Base-by-base conservation (phyloP, 1,140 invertebrate species). In the Drosophila bocqueti region DNA sequence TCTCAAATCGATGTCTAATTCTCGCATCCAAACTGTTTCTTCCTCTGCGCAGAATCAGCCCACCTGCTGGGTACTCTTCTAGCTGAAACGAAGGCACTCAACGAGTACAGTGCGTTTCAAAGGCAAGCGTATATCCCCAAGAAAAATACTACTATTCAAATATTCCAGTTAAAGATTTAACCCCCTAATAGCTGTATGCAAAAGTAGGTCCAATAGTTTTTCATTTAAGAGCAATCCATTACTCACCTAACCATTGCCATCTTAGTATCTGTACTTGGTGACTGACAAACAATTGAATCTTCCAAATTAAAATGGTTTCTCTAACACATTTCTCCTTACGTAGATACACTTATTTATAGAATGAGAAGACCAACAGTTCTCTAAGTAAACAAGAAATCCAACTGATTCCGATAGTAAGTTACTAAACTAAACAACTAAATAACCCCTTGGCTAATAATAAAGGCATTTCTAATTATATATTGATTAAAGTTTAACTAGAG, bases 1-100 rank as follows among this genome's bases (percentile, higher is more conserved):
- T 74, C 68, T 73, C 67, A 74, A 74, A 73, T 58, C 71, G 71
- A 74, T 74, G 31, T 49, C 71, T 40, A 11, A 43, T 52, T 50
- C 68, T 50, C 57, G 67, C 46, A 74, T 49, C 57, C 50, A 47
- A 59, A 40, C 26, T 43, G 31, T 52, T 67, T 69, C 66, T 68
- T 69, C 63, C 66, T 69, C 66, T 52, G 38, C 46, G 16, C 63
- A 63, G 40, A 36, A 45, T 45, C 43, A 64, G 60, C 60, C 24
- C 40, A 45, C 38, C 55, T 34, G 18, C 54, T 60, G 31, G 60
- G 43, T 21, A 46, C 21, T 65, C 31, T 67, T 60, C 54, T 64
- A 60, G n/a, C 42, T 42, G 26, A 64, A 64, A 42, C 62, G 2
- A 15, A 10, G 4, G 34, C 21, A 66, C 60, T n/a, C n/a, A 43